Base-by-base conservation (phyloP, 2,113 vertebrate species). In the Salvelinus namaycush region DNA sequence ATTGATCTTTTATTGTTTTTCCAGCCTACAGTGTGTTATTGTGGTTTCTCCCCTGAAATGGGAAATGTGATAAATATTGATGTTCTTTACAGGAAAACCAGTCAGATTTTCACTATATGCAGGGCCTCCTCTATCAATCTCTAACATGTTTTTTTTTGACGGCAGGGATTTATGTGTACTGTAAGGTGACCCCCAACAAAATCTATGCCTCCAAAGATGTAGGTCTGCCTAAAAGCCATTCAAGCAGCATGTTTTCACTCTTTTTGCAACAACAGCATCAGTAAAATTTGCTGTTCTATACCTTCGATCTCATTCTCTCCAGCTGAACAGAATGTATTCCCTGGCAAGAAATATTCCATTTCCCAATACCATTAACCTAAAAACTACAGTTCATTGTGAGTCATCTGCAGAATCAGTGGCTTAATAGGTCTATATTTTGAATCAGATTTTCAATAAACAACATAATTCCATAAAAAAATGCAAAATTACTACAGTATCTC, bases 41-140 rank as follows among this genome's bases (percentile, higher is more conserved):
- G 60, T 65, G 68, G 83, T 81, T 92, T 88, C 83, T 87, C 31
- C 79, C 83, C 73, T 83, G 81, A 86, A 92, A 91, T 81, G 76
- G 85, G 81, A 88, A 93, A 94, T 89, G 88, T 85, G 89, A 94
- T 94, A 92, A 93, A 93, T 93, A 93, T 93, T 92, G 92, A 94
- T 91, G 89, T 87, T 84, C 79, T 73, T 76, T 84, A 83, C 81
- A 88, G 86, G 87, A 87, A 92, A 87, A 70, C 81, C 83, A 83
- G 76, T 70, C 79, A 77, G 75, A 74, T 82, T 70, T 84, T 80
- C 77, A 78, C 54, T 27, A 77, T 75, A 74, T 78, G 73, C 68
- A 81, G 75, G 73, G 64, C 67, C 74, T 60, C 59, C 22, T 44
- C 75, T 54, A 73, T 84, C 70, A 78, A 83, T 89, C 76, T 62